phyloP scores from a whole-genome alignment of 2,113 vertebrate genomes.

The Colossoma macropomum region DNA sequence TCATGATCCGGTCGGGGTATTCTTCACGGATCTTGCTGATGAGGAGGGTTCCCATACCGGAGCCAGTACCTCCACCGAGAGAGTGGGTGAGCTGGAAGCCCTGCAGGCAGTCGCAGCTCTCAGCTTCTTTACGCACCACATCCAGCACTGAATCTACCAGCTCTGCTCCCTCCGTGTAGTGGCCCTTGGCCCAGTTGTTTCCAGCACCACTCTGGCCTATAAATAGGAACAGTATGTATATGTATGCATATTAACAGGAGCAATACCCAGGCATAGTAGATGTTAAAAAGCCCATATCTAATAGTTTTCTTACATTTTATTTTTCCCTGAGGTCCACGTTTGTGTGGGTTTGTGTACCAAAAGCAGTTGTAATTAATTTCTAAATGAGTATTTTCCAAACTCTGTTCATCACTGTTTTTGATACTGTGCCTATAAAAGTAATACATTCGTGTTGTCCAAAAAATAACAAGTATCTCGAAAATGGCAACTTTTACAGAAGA shows the following conservation, averaged over 20 bases:
- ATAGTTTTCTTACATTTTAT: too few relatives aligned
- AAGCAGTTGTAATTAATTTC: too few relatives aligned
- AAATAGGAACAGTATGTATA: neutral
- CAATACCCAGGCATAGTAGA: neutral
- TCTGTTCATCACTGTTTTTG: too few relatives aligned
- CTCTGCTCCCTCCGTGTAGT: conserved; percentile 84
- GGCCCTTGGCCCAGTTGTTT: conserved; percentile 85
- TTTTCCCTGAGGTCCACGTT: too few relatives aligned
- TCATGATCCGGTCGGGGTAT: conserved; percentile 85
- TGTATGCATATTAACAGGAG: neutral
- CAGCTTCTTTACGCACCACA: conserved; percentile 81
- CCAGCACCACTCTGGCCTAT: conserved; percentile 83
- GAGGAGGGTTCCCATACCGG: conserved; percentile 82
- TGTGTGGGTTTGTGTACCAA: too few relatives aligned
- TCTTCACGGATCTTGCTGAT: conserved; percentile 85
- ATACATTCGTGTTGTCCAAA: too few relatives aligned
- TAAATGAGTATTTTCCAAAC: too few relatives aligned
- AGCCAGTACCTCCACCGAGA: conserved; percentile 79
- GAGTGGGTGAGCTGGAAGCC: conserved; percentile 85
- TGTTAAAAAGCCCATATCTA: too few relatives aligned
- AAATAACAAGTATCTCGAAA: too few relatives aligned
- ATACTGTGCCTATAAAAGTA: too few relatives aligned
- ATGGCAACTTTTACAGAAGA: too few relatives aligned
- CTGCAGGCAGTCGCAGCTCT: conserved; percentile 83
- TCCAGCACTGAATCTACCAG: conserved; percentile 82